Base-by-base conservation (phyloP, 2,888 invertebrate genomes). In the Onthophagus sagittarius region DNA sequence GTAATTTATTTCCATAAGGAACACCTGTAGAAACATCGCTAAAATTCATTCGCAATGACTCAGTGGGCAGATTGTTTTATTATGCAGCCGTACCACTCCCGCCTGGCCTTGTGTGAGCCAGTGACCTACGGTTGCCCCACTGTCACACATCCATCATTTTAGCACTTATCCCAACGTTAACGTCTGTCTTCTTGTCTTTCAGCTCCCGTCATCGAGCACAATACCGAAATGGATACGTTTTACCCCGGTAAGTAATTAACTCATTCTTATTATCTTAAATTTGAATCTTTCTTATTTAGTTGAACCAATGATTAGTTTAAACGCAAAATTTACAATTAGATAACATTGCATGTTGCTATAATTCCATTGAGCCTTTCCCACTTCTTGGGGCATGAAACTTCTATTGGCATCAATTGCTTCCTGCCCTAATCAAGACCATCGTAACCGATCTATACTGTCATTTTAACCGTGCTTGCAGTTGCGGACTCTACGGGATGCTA, bases 401-500 rank as follows among this genome's bases (percentile, higher is more conserved):
- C 39, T 53, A 53, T 53, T 53, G 11, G 39, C 39, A 7, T 53
- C 9, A 9, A 53, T 53, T 53, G 39, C 39, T 53, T 53, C 39
- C 39, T 53, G 5, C 39, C 39, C 6, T 53, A 53, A 53, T 53
- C 39, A 53, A 53, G 39, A 53, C 39, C 39, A 53, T 53, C 39
- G 39, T 53, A 53, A 53, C 39, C 39, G 39, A 53, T 53, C 39
- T 53, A 11, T 53, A 53, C 11, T 53, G 39, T 11, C 11, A 53
- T 53, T 53, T 53, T 23, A 53, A 53, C 7, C 39, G 39, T 53
- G 39, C 39, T 76, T 75, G 31, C 74, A 85, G 85, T 85, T 78
- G 82, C 85, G 14, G 85, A 85, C 77, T 79, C 89, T 75, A 88
- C 89, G 79, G 95, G 95, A 80, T 97, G 97, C 85, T 97, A 95